Base-by-base conservation (phyloP, 2,888 invertebrate genomes). In the Leptogaster cylindrica region DNA sequence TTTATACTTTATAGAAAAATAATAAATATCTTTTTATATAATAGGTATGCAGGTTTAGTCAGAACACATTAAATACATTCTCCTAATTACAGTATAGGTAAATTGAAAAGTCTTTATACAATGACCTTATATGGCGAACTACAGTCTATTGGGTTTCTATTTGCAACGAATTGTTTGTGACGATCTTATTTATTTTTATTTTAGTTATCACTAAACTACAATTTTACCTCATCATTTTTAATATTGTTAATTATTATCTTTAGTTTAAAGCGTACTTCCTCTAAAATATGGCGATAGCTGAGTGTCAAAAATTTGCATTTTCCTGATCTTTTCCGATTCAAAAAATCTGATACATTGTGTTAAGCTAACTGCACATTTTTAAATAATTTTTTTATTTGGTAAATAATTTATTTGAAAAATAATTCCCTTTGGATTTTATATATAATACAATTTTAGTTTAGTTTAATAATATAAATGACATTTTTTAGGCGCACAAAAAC, bases 201-300 rank as follows among this genome's bases (percentile, higher is more conserved):
- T 55, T 39, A 14, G 46, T 61, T 61, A 61, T 27, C 14, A 20
- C 14, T 31, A 28, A 41, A 44, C 18, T 27, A 41, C 23, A 39
- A 25, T 16, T 27, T 27, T 12, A 18, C 14, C 6, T 28, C 44
- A 16, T 44, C 5, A 4, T 41, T n/a, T 44, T 44, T 28, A 25
- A 44, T 12, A 44, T 61, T 18, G 55, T n/a, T n/a, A n/a, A n/a
- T 55, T 61, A 61, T 61, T 61, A 61, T 61, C 61, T 61, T 41
- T 41, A 61, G 25, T 61, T 28, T 61, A 61, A 61, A 61, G 61
- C 61, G 61, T 61, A 61, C 41, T 44, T 61, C 44, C 44, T 61
- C 44, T 61, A 61, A 61, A 16, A 14, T 14, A 14, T 20, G 44
- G 28, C 44, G 41, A 44, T 61, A 28, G 44, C 16, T 58, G 23